Evolutionary conservation across 64 coral and sea anemone species (phyloP), one percentile per base, ranked within the genome.

Genomic region (Dendronephthya gigantea): DNA sequence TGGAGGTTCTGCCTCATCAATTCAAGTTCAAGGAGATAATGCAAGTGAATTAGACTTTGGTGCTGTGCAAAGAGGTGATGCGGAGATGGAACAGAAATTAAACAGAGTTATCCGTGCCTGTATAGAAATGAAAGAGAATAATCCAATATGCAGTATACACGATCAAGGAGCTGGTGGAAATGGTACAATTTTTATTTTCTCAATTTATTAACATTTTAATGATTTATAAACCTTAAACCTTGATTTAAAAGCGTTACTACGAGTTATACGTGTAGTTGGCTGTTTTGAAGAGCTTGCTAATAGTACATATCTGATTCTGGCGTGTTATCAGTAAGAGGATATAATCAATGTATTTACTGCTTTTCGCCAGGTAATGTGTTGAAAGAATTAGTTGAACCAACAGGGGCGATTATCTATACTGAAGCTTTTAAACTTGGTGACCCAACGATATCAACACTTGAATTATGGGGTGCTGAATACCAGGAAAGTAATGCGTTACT

Each of bases 11-110:
- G 94, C 94, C 1, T 97, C 94, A 0, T 97, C 94, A 35, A 97
- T 97, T 25, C 89, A 97, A 50, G 94, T 97, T 89, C 94, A 97
- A 50, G 94, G 94, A 27, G 91, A 97, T 29, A 97, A 97, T 72
- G 89, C 89, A 82, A 87, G 91, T 51, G 94, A 97, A 40, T 83
- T 97, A 58, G 94, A 97, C 86, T 97, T 93, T 93, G 94, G 91
- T 66, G 94, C 94, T 19, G 94, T 97, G 39, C 94, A 97, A 82
- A 90, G 94, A 82, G 94, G 94, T 9, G 94, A 97, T 89, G 94
- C 94, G 23, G 94, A 97, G 79, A 97, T 97, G 94, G 94, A 97
- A 32, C 94, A 97, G 45, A 97, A 97, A 65, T 75, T 97, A 68
- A 97, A 97, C 32, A 83, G 94, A 82, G 94, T 91, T 4, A 83